Evolutionary conservation across 2,113 vertebrate genomes (phyloP), one percentile per base, ranked within the genome.

Genomic region (Amazona guildingii): DNA sequence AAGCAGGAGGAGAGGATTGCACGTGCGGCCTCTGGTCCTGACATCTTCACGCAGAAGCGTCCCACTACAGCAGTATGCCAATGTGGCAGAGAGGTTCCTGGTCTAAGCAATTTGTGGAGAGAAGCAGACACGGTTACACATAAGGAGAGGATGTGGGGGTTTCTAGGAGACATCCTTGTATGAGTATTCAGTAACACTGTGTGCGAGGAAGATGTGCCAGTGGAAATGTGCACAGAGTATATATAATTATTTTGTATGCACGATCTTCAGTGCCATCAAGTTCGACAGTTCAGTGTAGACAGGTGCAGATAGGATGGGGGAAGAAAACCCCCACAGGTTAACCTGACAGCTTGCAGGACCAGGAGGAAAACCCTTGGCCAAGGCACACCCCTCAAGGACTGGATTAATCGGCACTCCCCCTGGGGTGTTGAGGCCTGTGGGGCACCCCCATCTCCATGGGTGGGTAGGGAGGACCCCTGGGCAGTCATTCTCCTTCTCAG

Each of bases 361-460:
- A 0, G 35, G 24, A 72, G 12, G 13, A 39, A 28, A 63, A 20
- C 5, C 10, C 11, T 35, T 24, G 43, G 52, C 17, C 72, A 41
- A 28, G n/a, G 24, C 28, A 61, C 21, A 63, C 7, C 29, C 21
- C 7, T 16, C 2, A 0, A 2, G 1, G 5, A 10, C 46, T 2
- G 6, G 44, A 24, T 4, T 24, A 13, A 59, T 31, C 1, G 0
- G 5, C 1, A 2, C 10, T 41, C 5, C 18, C 14, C 17, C 20
- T 0, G 2, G 23, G 10, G 4, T 10, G 11, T 15, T 2, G 0
- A 13, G 5, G 4, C 21, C 6, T 44, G 2, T 2, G 4, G 28
- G 25, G 11, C 29, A 62, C 1, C 8, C 15, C 24, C 2, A 1
- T 10, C 5, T 73, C 35, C 7, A 1, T 0, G 0, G 20, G 8